Conservation (phyloP, 2,888 invertebrate genomes). For the Aspidiotus rigidus region DNA sequence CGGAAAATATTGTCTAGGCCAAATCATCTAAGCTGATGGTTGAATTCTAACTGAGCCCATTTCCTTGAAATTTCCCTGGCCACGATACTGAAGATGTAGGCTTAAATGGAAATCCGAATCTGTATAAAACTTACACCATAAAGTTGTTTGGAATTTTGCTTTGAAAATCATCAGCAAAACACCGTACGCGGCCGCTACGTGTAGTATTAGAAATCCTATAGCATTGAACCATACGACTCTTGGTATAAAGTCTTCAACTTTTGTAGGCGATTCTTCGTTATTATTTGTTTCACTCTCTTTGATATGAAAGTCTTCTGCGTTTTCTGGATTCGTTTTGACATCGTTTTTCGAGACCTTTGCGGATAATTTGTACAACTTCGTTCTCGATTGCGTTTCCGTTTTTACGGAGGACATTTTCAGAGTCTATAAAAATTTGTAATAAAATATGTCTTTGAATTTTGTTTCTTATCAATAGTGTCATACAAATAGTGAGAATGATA, state of each 20-base stretch:
- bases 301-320: background rate
- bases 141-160: slow-evolving; percentile 40
- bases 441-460: background rate
- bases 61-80: no score
- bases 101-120: background rate
- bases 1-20: no score
- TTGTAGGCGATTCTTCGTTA: background rate
- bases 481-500: no score
- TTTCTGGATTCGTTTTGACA: background rate
- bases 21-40: no score
- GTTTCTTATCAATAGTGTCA: no score
- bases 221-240: slow-evolving; percentile 54
- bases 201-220: slow-evolving; percentile 51
- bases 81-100: no score
- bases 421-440: background rate
- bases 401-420: slow-evolving; percentile 22
- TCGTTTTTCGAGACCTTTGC: slow-evolving; percentile 13
- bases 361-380: slow-evolving; percentile 18
- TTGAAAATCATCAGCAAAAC: slow-evolving; percentile 41
- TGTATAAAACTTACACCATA: slow-evolving; percentile 44
- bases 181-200: slow-evolving; percentile 49
- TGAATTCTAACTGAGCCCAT: no score
- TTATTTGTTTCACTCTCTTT: slow-evolving; percentile 3
- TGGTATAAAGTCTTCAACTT: slow-evolving; percentile 13
- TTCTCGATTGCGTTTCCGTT: slow-evolving; percentile 22